Evolutionary conservation across 37 sponge, comb jelly and placozoan genomes (phyloP).

Genomic region (Theonella swinhoei): DNA sequence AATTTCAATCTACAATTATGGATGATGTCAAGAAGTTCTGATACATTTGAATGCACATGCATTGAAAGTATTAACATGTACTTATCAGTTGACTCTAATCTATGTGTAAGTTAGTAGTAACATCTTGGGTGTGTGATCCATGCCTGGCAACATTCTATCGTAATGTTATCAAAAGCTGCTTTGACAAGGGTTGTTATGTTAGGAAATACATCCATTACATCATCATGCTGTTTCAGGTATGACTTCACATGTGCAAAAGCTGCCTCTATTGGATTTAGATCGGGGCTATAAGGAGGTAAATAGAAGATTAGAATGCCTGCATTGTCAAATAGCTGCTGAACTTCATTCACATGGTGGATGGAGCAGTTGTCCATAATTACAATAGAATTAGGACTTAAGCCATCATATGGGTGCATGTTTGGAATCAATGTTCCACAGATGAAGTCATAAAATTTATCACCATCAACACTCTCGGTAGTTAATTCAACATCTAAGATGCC

Average conservation of each 20-base stretch:
- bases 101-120: too few relatives aligned
- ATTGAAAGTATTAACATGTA: background rate
- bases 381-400: background rate
- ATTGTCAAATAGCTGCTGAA: background rate
- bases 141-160: background rate
- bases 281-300: conserved; percentile 9
- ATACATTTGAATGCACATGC: background rate
- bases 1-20: background rate
- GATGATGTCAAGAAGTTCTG: conserved; percentile 1
- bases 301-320: background rate
- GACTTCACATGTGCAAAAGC: background rate
- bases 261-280: background rate
- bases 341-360: background rate
- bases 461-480: background rate
- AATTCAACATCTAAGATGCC: background rate
- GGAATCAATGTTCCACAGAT: background rate
- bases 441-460: background rate
- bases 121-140: background rate
- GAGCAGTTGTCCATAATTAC: conserved; percentile 20
- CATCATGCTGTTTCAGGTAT: conserved; percentile 6
- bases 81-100: too few relatives aligned
- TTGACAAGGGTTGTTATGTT: background rate
- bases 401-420: background rate
- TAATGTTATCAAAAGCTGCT: conserved; percentile 5
- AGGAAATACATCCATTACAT: background rate